Conservation (phyloP, 1,140 invertebrate species). For the Lasioglossum albipes region DNA sequence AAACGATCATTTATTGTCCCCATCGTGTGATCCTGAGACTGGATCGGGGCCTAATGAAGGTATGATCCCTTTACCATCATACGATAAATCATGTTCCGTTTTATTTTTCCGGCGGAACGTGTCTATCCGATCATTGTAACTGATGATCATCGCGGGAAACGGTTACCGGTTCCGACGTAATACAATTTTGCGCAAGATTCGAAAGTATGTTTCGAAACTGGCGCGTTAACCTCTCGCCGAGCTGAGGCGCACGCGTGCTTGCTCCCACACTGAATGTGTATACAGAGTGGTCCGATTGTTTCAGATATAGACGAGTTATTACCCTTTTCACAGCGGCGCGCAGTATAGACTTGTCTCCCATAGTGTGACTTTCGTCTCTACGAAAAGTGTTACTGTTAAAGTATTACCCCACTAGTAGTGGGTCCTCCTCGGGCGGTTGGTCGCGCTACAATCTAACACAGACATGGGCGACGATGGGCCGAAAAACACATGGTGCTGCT, state of each 20-base stretch:
- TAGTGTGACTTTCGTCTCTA: no score
- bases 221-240: background rate
- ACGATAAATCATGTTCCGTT: slow-evolving; percentile 25
- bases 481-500: no score
- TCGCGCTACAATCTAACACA: no score
- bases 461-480: no score
- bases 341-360: no score
- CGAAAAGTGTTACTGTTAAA: no score
- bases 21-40: slow-evolving; percentile 15
- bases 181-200: background rate
- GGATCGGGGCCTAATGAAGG: slow-evolving; percentile 20
- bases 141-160: slow-evolving; percentile 3
- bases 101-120: slow-evolving; percentile 14
- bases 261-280: background rate
- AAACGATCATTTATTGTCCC: slow-evolving; percentile 41
- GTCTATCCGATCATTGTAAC: slow-evolving; percentile 12
- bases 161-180: background rate
- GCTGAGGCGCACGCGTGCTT: background rate
- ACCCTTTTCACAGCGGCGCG: no score
- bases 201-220: slow-evolving; percentile 19
- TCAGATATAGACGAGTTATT: no score
- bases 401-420: no score
- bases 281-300: no score
- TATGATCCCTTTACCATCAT: slow-evolving; percentile 4
- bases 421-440: no score